A percentile compares a stretch with the other conserved stretches of the same genome.
Conservation (phyloP, 2,797 vertebrate species). For the Rhabdophis nuchalis region DNA sequence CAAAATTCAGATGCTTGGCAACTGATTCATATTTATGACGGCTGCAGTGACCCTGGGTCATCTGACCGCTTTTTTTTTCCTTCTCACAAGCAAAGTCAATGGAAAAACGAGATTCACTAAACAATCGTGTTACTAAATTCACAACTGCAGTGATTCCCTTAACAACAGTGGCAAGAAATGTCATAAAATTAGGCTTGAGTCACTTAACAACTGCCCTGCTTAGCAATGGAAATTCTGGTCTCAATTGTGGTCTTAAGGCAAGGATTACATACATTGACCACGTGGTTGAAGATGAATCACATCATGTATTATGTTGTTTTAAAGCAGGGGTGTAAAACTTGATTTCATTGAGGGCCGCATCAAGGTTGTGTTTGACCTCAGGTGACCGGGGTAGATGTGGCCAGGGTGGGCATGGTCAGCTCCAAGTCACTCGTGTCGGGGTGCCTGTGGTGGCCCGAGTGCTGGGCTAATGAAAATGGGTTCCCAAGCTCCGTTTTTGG, state of each 20-base stretch:
- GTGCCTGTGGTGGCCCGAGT: no score
- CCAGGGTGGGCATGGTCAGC: no score
- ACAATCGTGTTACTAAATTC: not conserved
- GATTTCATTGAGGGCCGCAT: no score
- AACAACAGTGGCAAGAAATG: not conserved
- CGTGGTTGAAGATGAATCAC: not conserved
- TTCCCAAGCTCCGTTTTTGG: no score
- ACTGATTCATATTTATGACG: not conserved
- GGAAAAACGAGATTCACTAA: not conserved
- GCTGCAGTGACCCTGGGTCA: not conserved
- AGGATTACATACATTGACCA: not conserved
- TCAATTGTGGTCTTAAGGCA: no score
- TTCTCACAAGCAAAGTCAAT: not conserved
- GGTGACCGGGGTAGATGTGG: no score
- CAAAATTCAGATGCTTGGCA: not conserved
- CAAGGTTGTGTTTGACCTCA: no score
- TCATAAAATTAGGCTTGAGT: not conserved
- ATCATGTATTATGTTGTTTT: not conserved
- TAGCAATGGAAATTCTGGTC: no score
- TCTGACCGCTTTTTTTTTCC: not conserved
- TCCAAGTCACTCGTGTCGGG: no score
- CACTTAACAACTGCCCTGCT: not conserved
- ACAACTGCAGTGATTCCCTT: not conserved
- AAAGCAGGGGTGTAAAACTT: no score
- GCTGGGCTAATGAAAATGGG: no score